phyloP scores from a whole-genome alignment of 2,797 vertebrate species.

The Petrocephalus sullivani region DNA sequence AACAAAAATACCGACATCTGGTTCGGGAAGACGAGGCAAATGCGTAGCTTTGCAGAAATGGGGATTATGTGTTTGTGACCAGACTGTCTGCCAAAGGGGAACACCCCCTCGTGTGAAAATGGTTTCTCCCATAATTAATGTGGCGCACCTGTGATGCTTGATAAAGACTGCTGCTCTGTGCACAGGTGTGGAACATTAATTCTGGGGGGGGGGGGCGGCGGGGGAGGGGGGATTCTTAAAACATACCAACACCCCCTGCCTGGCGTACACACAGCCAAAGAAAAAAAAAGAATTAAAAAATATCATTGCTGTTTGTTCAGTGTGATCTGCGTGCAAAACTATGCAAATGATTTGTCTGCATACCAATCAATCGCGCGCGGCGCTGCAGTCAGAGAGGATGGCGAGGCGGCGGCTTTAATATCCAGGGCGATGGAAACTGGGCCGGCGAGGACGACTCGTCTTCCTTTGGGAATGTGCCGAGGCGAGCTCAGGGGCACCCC shows the following conservation, averaged over 20 bases:
- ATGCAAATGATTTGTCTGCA: conserved; percentile 63
- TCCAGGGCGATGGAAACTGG: conserved; percentile 29
- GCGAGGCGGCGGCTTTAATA: conserved; percentile 25
- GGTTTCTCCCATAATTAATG: conserved; percentile 76
- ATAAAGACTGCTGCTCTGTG: conserved; percentile 72
- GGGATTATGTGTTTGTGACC: conserved; percentile 61
- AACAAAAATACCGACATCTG: conserved; percentile 40
- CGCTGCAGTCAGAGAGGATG: conserved; percentile 52
- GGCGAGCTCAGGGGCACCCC: not conserved
- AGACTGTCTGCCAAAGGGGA: conserved; percentile 59
- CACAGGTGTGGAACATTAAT: conserved; percentile 82
- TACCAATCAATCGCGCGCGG: conserved; percentile 65
- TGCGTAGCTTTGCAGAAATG: conserved; percentile 41
- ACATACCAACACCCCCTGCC: conserved; percentile 33
- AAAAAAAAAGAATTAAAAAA: conserved; percentile 19
- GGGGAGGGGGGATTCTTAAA: conserved; percentile 24
- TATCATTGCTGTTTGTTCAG: conserved; percentile 43
- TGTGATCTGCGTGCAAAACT: conserved; percentile 58
- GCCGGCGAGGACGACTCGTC: conserved; percentile 24
- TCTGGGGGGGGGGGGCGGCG: conserved; percentile 41
- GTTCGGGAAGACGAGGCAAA: conserved; percentile 51
- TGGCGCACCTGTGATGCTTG: conserved; percentile 76
- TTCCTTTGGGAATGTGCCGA: not conserved
- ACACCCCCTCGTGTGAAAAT: conserved; percentile 56
- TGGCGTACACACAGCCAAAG: conserved; percentile 34